Base-by-base conservation (phyloP, 1,140 invertebrate genomes). In the Nephotettix cincticeps region DNA sequence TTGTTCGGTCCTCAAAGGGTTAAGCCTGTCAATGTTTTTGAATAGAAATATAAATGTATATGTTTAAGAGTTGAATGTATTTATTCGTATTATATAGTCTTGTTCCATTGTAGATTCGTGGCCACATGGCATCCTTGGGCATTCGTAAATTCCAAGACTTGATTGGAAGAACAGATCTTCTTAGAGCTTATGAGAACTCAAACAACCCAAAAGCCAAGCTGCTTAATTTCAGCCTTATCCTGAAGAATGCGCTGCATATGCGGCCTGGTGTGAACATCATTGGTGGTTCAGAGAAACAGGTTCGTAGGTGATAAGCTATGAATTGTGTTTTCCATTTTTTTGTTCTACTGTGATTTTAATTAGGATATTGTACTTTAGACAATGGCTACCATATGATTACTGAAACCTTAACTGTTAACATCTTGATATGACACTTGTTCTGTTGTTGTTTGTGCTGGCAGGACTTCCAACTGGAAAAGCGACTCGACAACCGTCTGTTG, bases 381-480 rank as follows among this genome's bases (percentile, higher is more conserved):
- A n/a, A n/a, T n/a, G n/a, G n/a, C n/a, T n/a, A n/a, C n/a, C n/a
- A n/a, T n/a, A n/a, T n/a, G n/a, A n/a, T n/a, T n/a, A n/a, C n/a
- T n/a, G n/a, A n/a, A n/a, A n/a, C n/a, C n/a, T n/a, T n/a, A n/a
- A n/a, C n/a, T n/a, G n/a, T n/a, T n/a, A n/a, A n/a, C n/a, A n/a
- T n/a, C n/a, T n/a, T n/a, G n/a, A n/a, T n/a, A n/a, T n/a, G n/a
- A n/a, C n/a, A n/a, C n/a, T n/a, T n/a, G n/a, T n/a, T n/a, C n/a
- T n/a, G n/a, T n/a, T n/a, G n/a, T n/a, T n/a, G n/a, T n/a, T n/a
- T n/a, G n/a, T 36, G 32, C 14, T 36, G 4, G 32, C 88, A 96
- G 87, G 94, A 99, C 78, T 98, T 98, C 85, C 91, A 95, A 79
- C 80, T 98, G 32, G 93, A 97, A 75, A 93, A 94, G 76, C 86